Conservation (phyloP, 1,140 invertebrate genomes). For the Sitodiplosis mosellana region DNA sequence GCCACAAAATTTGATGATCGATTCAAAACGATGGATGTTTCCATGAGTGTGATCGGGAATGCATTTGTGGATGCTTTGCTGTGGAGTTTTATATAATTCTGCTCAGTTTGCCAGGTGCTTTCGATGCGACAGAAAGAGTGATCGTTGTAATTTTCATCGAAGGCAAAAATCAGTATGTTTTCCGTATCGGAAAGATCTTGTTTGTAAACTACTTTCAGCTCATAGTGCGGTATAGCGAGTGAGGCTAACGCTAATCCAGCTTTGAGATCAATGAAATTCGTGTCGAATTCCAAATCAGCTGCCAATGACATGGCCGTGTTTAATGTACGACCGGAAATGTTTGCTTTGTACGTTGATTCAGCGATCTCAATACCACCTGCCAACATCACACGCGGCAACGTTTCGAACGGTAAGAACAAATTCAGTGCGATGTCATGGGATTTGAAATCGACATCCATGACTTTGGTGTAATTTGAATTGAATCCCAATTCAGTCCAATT, state of each 20-base stretch:
- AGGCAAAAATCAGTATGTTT: slow-evolving; percentile 33
- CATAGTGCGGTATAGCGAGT: slow-evolving; percentile 38
- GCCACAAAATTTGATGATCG: slow-evolving; percentile 10
- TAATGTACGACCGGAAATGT: slow-evolving; percentile 26
- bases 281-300: slow-evolving; percentile 32
- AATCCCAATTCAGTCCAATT: slow-evolving; percentile 33
- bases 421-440: slow-evolving; percentile 28
- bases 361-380: slow-evolving; percentile 29
- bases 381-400: slow-evolving; percentile 28
- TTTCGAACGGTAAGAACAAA: slow-evolving; percentile 32
- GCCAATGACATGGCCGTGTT: slow-evolving; percentile 27
- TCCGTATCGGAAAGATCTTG: slow-evolving; percentile 44
- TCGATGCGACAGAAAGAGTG: not conserved
- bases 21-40: slow-evolving; percentile 12
- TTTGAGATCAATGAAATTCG: slow-evolving; percentile 37
- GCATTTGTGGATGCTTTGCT: slow-evolving; percentile 16
- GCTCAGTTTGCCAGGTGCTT: not conserved
- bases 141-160: slow-evolving; percentile 25
- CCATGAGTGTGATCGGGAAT: slow-evolving; percentile 14
- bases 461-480: not conserved
- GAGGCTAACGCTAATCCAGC: slow-evolving; percentile 36
- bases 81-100: slow-evolving; percentile 11
- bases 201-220: slow-evolving; percentile 36
- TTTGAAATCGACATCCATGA: slow-evolving; percentile 23
- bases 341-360: slow-evolving; percentile 29